Percentiles rank a stretch among this genome's conserved stretches.
Evolutionary conservation across 2,888 invertebrate genomes (phyloP).

Genomic region (Venustoraphidia nigricollis): DNA sequence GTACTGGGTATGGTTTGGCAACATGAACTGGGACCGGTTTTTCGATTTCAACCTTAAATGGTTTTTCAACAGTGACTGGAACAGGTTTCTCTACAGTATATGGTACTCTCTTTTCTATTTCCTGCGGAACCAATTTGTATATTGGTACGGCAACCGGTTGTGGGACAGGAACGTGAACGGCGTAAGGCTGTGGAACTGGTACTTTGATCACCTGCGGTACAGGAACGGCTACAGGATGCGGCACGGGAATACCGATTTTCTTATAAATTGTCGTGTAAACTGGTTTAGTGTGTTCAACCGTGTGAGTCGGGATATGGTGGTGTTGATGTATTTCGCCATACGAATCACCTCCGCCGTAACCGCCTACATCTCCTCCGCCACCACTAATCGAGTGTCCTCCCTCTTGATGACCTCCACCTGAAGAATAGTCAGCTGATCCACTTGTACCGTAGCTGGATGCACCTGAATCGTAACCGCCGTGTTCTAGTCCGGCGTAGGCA

Average conservation of each 20-base stretch:
- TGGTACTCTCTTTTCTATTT: conserved; percentile 56
- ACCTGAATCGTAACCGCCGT: conserved; percentile 28
- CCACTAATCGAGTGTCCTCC: conserved; percentile 11
- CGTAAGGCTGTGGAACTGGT: conserved; percentile 59
- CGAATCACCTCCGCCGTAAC: conserved; percentile 32
- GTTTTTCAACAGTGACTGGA: conserved; percentile 55
- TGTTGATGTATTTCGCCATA: conserved; percentile 40
- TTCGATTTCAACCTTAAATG: conserved; percentile 59
- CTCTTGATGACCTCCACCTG: no score
- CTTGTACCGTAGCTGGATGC: conserved; percentile 5
- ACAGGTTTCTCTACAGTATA: conserved; percentile 58
- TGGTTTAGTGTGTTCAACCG: conserved; percentile 51
- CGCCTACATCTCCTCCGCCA: conserved; percentile 25
- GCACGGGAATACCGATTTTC: conserved; percentile 57
- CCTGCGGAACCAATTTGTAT: conserved; percentile 55
- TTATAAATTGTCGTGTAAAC: conserved; percentile 55
- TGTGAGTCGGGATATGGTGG: conserved; percentile 36
- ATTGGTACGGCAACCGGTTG: conserved; percentile 59
- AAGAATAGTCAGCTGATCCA: no score
- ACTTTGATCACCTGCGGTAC: conserved; percentile 55
- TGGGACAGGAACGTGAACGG: conserved; percentile 53
- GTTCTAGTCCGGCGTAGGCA: conserved; percentile 21
- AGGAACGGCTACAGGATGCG: conserved; percentile 54
- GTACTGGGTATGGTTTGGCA: conserved; percentile 58
- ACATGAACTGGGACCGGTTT: conserved; percentile 57